phyloP scores from a whole-genome alignment of 64 coral and sea anemone species.

The Cladopsammia gracilis region DNA sequence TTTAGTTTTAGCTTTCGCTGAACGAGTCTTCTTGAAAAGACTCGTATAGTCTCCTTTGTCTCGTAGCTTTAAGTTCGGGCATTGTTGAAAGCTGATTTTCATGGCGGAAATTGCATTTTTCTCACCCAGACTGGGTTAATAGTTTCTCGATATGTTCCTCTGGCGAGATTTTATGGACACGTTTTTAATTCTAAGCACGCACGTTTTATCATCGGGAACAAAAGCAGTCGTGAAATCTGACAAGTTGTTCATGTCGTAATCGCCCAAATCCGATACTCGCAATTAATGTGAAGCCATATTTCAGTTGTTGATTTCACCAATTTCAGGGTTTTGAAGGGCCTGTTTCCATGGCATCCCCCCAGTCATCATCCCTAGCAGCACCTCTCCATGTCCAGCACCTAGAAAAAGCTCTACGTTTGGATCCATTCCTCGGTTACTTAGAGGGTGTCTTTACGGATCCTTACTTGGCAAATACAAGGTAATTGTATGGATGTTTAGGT shows the following conservation, averaged over 20 bases:
- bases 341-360: slow-evolving; percentile 88
- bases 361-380: slow-evolving; percentile 82
- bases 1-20: slow-evolving; percentile 45
- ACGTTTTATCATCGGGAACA: background rate
- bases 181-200: background rate
- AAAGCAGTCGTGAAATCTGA: background rate
- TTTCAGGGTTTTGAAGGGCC: slow-evolving; percentile 25
- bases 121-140: background rate
- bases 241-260: background rate
- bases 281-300: background rate
- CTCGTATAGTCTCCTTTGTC: slow-evolving; percentile 19
- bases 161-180: background rate
- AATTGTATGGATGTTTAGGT: background rate
- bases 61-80: background rate
- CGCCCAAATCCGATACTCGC: background rate
- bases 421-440: slow-evolving; percentile 88
- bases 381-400: slow-evolving; percentile 96
- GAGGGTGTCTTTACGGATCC: slow-evolving; percentile 92
- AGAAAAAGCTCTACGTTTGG: slow-evolving; percentile 93
- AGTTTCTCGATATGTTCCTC: background rate
- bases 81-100: background rate
- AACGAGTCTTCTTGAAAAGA: slow-evolving; percentile 14
- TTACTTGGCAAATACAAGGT: slow-evolving; percentile 85
- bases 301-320: background rate
- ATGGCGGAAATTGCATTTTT: background rate